Evolutionary conservation across 2,797 vertebrate genomes (phyloP).

Genomic region (Kryptolebias ocellatus): DNA sequence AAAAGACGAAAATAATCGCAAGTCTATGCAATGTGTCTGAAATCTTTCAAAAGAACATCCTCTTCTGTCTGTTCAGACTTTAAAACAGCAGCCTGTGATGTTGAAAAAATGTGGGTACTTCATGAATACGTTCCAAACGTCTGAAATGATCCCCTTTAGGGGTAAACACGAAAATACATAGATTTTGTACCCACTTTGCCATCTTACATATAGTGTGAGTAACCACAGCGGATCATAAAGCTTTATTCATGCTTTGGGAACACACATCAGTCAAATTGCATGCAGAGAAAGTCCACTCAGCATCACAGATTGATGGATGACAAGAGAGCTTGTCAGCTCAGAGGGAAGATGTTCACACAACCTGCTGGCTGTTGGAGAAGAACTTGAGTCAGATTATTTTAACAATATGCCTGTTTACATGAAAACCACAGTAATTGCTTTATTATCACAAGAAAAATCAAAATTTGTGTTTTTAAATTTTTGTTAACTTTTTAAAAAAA

Average conservation of each 20-base stretch:
- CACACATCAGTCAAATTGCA: constrained; percentile 17
- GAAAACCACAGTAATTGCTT: background rate
- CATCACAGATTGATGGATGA: constrained; percentile 19
- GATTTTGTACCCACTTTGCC: constrained; percentile 1
- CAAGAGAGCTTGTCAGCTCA: constrained; percentile 5
- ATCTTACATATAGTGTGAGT: background rate
- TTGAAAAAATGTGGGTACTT: background rate
- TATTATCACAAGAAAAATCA: background rate
- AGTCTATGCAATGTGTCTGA: background rate
- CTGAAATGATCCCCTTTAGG: background rate
- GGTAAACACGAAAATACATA: background rate
- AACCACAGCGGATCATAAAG: background rate
- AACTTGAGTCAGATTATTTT: background rate
- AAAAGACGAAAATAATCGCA: background rate
- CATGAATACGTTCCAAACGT: background rate
- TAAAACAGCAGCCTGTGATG: background rate
- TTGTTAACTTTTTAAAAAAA: too few species aligned
- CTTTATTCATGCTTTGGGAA: constrained; percentile 13
- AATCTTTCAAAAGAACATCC: background rate
- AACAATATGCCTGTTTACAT: background rate
- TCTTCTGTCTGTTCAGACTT: background rate
- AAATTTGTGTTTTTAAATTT: too few species aligned
- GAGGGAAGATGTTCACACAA: constrained; percentile 1
- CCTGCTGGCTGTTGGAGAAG: constrained; percentile 3
- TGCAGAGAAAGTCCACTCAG: constrained; percentile 15